Evolutionary conservation across 2,797 vertebrate genomes (phyloP).

Genomic region (Phataginus tetradactyla): DNA sequence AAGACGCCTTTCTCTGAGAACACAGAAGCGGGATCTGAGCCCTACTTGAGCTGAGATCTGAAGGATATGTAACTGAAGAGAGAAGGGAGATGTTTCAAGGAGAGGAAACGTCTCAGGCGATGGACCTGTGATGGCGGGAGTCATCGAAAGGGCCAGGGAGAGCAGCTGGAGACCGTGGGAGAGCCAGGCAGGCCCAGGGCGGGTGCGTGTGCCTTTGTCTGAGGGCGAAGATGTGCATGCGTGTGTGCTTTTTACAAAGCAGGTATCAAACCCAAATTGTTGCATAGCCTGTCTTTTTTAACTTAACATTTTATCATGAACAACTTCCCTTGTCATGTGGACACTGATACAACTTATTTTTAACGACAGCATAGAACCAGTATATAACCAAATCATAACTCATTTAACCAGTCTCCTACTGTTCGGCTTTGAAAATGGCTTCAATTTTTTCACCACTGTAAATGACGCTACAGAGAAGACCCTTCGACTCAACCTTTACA

Average conservation of each 20-base stretch:
- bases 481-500: neutral
- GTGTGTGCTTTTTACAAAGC: neutral
- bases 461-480: neutral
- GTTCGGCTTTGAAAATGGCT: conserved; percentile 19
- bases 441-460: neutral
- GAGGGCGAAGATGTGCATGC: neutral
- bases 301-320: neutral
- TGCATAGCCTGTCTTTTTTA: neutral
- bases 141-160: neutral
- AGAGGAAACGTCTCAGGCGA: neutral
- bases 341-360: neutral
- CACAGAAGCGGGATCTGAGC: neutral
- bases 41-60: neutral
- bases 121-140: rapidly evolving
- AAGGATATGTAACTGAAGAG: neutral
- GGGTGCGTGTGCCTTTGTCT: neutral
- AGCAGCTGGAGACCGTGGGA: neutral
- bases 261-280: neutral
- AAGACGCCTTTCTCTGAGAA: neutral
- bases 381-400: neutral
- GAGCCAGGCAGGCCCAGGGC: neutral
- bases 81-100: neutral
- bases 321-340: neutral
- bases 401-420: neutral
- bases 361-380: neutral